phyloP scores from a whole-genome alignment of 1,140 invertebrate species.

The Pachyrhynchus sulphureomaculatus region DNA sequence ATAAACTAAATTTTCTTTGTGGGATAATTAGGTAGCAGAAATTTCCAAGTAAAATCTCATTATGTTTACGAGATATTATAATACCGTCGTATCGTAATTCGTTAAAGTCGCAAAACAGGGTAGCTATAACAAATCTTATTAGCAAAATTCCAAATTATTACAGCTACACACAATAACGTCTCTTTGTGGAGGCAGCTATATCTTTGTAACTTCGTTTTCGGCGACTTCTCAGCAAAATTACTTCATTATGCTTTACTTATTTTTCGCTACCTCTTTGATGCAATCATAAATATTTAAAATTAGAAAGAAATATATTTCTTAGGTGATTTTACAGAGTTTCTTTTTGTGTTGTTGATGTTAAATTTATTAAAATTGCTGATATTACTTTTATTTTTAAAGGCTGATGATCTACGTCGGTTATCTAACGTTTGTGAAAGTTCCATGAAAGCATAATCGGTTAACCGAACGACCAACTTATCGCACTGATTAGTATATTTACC shows the following conservation, averaged over 20 bases:
- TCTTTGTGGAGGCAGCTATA: slow-evolving; percentile 15
- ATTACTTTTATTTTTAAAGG: too few relatives aligned
- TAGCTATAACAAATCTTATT: neutral
- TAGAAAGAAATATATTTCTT: neutral
- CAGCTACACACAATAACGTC: slow-evolving; percentile 13
- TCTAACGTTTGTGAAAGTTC: too few relatives aligned
- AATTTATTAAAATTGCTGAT: too few relatives aligned
- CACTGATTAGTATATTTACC: too few relatives aligned
- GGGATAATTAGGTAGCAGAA: too few relatives aligned
- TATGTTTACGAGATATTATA: neutral
- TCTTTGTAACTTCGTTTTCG: slow-evolving; percentile 24
- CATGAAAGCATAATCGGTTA: too few relatives aligned
- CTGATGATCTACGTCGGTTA: too few relatives aligned
- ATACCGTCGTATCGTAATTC: slow-evolving; percentile 2
- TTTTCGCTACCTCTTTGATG: neutral
- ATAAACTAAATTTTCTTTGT: too few relatives aligned
- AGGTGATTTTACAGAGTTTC: too few relatives aligned
- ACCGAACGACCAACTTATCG: too few relatives aligned
- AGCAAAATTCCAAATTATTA: slow-evolving; percentile 6
- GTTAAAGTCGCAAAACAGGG: neutral
- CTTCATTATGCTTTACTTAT: slow-evolving; percentile 14
- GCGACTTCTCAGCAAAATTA: slow-evolving; percentile 15
- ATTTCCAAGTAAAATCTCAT: too few relatives aligned
- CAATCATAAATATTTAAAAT: slow-evolving; percentile 12
- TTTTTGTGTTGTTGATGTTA: too few relatives aligned